A percentile compares a stretch with the other conserved stretches of the same genome.
Conservation (phyloP, 2,113 vertebrate species). For the Mirounga angustirostris region DNA sequence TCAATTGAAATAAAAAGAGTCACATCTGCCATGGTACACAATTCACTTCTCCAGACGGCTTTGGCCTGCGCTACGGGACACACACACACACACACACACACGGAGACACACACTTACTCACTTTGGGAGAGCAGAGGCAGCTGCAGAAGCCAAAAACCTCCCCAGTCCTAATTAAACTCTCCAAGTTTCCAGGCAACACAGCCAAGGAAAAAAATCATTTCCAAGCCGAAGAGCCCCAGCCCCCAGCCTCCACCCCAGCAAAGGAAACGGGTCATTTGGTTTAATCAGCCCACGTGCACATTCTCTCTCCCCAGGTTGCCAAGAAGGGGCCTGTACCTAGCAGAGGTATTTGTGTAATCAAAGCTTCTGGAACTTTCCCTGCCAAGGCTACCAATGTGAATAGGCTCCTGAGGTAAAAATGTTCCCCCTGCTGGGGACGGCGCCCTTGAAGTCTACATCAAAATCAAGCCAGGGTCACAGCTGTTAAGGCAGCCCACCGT, state of each 20-base stretch:
- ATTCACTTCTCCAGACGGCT: constrained; percentile 10
- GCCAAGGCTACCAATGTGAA: constrained; percentile 77
- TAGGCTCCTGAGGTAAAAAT: constrained; percentile 75
- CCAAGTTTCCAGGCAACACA: constrained; percentile 79
- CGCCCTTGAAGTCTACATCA: constrained; percentile 82
- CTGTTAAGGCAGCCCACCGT: constrained; percentile 72
- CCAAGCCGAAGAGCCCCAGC: constrained; percentile 51
- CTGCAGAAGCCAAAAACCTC: constrained; percentile 72
- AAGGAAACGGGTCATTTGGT: constrained; percentile 77
- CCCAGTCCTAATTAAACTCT: constrained; percentile 73
- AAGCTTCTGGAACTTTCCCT: constrained; percentile 78
- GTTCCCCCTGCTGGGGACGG: constrained; percentile 81
- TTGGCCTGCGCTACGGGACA: constrained; percentile 15
- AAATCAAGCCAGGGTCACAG: constrained; percentile 80
- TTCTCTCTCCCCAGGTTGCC: constrained; percentile 77
- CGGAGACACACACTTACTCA: background rate
- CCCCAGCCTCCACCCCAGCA: constrained; percentile 36
- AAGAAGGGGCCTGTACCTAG: constrained; percentile 62
- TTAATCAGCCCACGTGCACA: constrained; percentile 77
- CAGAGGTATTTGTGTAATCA: constrained; percentile 74
- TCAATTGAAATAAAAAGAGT: constrained; percentile 60
- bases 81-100: background rate
- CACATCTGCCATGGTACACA: constrained; percentile 43
- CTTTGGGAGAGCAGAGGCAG: constrained; percentile 65
- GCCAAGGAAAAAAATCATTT: constrained; percentile 75